A percentile compares a stretch with the other conserved stretches of the same genome.
Conservation (phyloP, 2,113 vertebrate genomes). For the Barnardius zonarius region DNA sequence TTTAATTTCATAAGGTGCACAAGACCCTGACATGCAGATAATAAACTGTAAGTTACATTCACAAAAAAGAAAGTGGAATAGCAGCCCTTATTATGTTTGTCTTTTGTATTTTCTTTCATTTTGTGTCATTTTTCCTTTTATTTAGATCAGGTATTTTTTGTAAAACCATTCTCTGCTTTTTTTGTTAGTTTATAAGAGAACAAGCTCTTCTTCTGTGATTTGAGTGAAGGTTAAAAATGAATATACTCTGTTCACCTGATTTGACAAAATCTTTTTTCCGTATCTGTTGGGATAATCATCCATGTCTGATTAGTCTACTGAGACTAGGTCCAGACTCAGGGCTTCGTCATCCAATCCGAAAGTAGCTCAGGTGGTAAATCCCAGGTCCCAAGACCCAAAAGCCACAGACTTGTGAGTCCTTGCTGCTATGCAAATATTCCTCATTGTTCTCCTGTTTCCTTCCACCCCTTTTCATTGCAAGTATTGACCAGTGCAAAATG, state of each 20-base stretch:
- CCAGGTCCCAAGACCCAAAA: neutral
- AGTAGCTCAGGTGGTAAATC: neutral
- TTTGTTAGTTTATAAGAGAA: neutral
- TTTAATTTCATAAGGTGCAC: neutral
- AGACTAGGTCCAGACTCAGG: neutral
- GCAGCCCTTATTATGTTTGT: neutral
- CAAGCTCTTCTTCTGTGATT: neutral
- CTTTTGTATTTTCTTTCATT: neutral
- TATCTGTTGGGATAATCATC: neutral
- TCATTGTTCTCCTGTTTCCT: neutral
- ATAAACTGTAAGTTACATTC: neutral
- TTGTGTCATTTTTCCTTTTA: neutral
- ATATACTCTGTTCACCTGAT: neutral
- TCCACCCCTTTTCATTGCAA: neutral
- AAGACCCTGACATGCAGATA: neutral
- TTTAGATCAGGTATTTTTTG: neutral
- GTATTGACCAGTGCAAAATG: slow-evolving; percentile 3
- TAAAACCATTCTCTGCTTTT: neutral
- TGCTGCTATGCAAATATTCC: neutral
- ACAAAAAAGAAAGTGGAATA: neutral
- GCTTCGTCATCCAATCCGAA: neutral
- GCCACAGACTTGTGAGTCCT: neutral
- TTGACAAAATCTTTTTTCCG: neutral
- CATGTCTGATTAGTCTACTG: neutral
- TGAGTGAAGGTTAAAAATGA: neutral